A percentile compares a stretch with the other conserved stretches of the same genome.
Evolutionary conservation across 2,888 invertebrate genomes (phyloP).

Genomic region (Epinotia bilunana): DNA sequence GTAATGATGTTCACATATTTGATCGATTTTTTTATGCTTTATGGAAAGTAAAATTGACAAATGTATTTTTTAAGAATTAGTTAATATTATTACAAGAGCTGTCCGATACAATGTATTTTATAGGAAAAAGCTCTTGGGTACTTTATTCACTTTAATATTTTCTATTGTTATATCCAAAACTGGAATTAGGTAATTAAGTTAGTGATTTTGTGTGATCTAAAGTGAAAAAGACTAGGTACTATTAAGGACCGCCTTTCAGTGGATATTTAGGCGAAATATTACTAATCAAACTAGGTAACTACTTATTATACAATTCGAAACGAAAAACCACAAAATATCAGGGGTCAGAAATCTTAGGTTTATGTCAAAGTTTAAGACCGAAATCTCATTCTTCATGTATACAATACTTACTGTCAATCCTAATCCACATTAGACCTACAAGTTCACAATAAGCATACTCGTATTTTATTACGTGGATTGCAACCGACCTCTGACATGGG

Average conservation of each 20-base stretch:
- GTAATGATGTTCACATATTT: not conserved
- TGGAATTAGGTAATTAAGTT: too few relatives aligned
- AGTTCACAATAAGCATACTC: not conserved
- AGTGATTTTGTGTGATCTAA: too few relatives aligned
- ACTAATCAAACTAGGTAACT: too few relatives aligned
- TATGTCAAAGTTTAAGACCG: not conserved
- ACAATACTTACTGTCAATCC: not conserved
- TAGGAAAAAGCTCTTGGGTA: too few relatives aligned
- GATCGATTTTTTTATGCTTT: not conserved
- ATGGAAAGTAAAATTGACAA: not conserved
- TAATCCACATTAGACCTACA: not conserved
- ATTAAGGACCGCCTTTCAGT: too few relatives aligned
- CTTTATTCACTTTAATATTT: too few relatives aligned
- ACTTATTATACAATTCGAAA: not conserved
- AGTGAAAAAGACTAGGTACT: too few relatives aligned
- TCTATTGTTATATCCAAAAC: too few relatives aligned
- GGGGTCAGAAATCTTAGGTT: not conserved
- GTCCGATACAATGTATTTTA: too few relatives aligned
- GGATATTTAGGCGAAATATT: too few relatives aligned
- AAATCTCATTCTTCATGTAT: not conserved
- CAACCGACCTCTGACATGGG: conserved; percentile 26
- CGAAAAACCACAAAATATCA: not conserved
- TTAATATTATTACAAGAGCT: too few relatives aligned
- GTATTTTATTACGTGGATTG: conserved; percentile 18
- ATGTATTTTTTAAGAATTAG: too few relatives aligned